Evolutionary conservation across 2,797 vertebrate genomes (phyloP).

Genomic region (Ara ararauna): DNA sequence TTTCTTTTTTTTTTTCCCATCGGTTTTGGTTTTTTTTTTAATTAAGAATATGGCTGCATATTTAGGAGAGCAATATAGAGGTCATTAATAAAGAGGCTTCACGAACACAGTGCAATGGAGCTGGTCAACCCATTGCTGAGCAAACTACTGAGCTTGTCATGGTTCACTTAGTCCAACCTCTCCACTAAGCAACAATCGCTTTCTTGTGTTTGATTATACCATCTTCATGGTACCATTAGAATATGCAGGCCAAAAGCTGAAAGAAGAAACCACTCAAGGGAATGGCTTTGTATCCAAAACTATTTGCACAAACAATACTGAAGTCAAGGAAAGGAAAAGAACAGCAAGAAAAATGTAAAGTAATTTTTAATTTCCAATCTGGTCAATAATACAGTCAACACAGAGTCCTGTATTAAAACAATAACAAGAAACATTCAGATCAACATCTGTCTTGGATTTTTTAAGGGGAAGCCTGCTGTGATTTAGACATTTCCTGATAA

Average conservation of each 20-base stretch:
- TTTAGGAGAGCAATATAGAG: neutral
- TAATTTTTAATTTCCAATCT: slow-evolving; percentile 29
- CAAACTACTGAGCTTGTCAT: neutral
- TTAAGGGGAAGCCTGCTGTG: neutral
- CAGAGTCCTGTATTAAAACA: neutral
- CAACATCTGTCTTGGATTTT: slow-evolving; percentile 50
- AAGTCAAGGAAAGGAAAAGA: slow-evolving; percentile 24
- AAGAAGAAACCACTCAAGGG: neutral
- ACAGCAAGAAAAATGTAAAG: neutral
- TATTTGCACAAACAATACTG: neutral
- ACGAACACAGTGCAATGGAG: neutral
- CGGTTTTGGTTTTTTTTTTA: neutral
- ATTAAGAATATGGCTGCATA: neutral
- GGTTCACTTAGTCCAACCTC: neutral
- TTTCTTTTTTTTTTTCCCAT: neutral
- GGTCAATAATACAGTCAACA: slow-evolving; percentile 23
- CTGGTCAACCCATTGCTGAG: neutral
- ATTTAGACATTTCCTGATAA: slow-evolving; percentile 48
- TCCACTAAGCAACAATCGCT: neutral
- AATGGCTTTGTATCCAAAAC: neutral
- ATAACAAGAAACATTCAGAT: slow-evolving; percentile 1
- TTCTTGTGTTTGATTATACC: neutral
- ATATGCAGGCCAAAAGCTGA: neutral
- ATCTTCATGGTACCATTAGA: neutral
- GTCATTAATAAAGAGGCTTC: neutral